Evolutionary conservation across 2,113 vertebrate genomes (phyloP).

Genomic region (Saimiri boliviensis): DNA sequence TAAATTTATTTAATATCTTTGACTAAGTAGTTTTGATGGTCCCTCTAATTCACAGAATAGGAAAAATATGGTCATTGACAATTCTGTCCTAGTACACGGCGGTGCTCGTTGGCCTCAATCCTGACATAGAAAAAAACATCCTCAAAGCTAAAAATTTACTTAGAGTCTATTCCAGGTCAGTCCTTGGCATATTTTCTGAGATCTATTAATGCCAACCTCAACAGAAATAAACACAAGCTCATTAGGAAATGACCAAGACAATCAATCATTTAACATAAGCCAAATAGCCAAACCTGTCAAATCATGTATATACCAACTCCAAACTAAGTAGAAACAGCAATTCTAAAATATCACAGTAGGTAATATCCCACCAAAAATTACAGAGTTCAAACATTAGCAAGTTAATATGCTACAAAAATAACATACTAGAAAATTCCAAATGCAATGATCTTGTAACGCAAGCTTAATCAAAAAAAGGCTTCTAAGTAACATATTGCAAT

Average conservation of each 20-base stretch:
- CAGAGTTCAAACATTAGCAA: neutral
- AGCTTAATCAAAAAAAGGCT: neutral
- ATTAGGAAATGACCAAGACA: conserved; percentile 40
- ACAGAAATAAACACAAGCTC: conserved; percentile 47
- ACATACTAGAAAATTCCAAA: conserved; percentile 28
- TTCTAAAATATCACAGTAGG: neutral
- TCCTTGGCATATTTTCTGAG: conserved; percentile 53
- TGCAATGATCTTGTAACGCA: neutral
- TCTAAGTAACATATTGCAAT: neutral
- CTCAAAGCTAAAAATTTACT: conserved; percentile 62
- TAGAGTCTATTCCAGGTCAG: conserved; percentile 63
- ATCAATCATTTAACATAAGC: conserved; percentile 25
- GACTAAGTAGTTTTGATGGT: neutral
- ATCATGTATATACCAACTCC: neutral
- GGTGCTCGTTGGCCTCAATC: conserved; percentile 61
- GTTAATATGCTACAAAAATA: conserved; percentile 4
- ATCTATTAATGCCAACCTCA: conserved; percentile 62
- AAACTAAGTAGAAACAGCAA: conserved; percentile 22
- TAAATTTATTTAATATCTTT: neutral
- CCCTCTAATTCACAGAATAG: neutral
- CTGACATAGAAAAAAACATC: conserved; percentile 64
- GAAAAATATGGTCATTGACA: neutral
- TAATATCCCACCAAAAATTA: neutral
- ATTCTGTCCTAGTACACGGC: neutral
- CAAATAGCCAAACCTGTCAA: conserved; percentile 13